Percentiles rank a stretch among this genome's conserved stretches.
Evolutionary conservation across 1,140 invertebrate genomes (phyloP).

Genomic region (Drosophila orena): DNA sequence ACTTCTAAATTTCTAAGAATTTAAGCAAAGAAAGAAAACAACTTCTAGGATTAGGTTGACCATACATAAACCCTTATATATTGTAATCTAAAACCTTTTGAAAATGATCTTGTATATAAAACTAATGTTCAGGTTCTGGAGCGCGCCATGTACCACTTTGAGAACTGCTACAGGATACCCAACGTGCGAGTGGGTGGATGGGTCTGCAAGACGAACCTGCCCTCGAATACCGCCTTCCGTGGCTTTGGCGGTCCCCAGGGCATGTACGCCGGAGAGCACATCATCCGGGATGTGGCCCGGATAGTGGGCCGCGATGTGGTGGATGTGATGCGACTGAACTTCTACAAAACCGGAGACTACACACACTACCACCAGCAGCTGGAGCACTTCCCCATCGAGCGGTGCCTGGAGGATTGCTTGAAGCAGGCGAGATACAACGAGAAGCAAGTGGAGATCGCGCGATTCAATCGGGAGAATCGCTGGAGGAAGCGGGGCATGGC

Average conservation of each 20-base stretch:
- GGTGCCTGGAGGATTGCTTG: conserved; percentile 94
- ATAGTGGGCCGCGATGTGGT: conserved; percentile 87
- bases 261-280: conserved; percentile 93
- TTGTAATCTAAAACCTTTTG: not conserved
- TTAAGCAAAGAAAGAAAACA: not conserved
- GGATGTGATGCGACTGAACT: conserved; percentile 89
- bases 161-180: conserved; percentile 92
- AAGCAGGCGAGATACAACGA: conserved; percentile 88
- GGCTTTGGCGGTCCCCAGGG: conserved; percentile 96
- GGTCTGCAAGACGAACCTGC: conserved; percentile 93
- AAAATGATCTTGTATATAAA: not conserved
- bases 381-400: conserved; percentile 90
- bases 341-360: conserved; percentile 92
- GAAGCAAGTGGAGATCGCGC: conserved; percentile 87
- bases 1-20: not conserved
- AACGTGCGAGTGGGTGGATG: conserved; percentile 89
- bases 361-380: conserved; percentile 93
- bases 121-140: conserved; percentile 88
- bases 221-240: conserved; percentile 95
- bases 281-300: conserved; percentile 91
- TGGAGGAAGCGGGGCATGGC: conserved; percentile 95
- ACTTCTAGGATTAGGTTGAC: not conserved
- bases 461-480: conserved; percentile 92
- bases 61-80: too few relatives aligned
- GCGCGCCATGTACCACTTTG: conserved; percentile 91